Evolutionary conservation across 2,888 invertebrate species (phyloP).

Genomic region (Spilarctia lutea): DNA sequence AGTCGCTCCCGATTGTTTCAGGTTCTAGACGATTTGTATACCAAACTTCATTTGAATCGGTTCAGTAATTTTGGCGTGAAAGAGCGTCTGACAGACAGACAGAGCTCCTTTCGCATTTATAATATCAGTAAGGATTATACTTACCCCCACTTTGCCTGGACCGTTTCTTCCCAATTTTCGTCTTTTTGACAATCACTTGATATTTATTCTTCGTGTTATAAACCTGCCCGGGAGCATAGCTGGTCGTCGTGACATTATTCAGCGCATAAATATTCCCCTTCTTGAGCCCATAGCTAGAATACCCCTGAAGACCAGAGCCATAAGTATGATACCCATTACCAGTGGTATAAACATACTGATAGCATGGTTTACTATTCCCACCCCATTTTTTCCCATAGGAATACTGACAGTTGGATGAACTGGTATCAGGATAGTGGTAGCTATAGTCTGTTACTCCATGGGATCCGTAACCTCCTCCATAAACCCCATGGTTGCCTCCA

Average conservation of each 20-base stretch:
- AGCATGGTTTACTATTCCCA: constrained; percentile 41
- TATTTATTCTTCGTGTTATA: constrained; percentile 69
- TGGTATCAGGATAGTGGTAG: constrained; percentile 31
- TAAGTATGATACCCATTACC: constrained; percentile 46
- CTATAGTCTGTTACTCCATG: constrained; percentile 18
- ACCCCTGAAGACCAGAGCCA: constrained; percentile 39
- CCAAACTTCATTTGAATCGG: too few species aligned
- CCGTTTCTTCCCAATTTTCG: constrained; percentile 57
- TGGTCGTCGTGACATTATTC: constrained; percentile 53
- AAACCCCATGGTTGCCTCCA: constrained; percentile 17
- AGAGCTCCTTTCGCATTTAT: too few species aligned
- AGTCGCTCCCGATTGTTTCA: too few species aligned
- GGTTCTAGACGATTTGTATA: too few species aligned
- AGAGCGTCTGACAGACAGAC: too few species aligned
- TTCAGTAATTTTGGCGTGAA: too few species aligned
- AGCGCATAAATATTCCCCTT: constrained; percentile 61
- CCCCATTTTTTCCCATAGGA: constrained; percentile 46
- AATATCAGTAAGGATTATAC: neutral
- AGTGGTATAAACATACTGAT: constrained; percentile 49
- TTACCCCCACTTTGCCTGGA: constrained; percentile 67
- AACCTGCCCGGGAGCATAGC: constrained; percentile 69
- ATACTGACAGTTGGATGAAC: constrained; percentile 38
- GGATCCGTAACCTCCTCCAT: neutral
- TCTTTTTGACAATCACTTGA: constrained; percentile 74
- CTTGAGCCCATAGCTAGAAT: constrained; percentile 52